A percentile compares a stretch with the other conserved stretches of the same genome.
phyloP scores from a whole-genome alignment of 2,888 invertebrate genomes.

The Eupithecia exiguata region DNA sequence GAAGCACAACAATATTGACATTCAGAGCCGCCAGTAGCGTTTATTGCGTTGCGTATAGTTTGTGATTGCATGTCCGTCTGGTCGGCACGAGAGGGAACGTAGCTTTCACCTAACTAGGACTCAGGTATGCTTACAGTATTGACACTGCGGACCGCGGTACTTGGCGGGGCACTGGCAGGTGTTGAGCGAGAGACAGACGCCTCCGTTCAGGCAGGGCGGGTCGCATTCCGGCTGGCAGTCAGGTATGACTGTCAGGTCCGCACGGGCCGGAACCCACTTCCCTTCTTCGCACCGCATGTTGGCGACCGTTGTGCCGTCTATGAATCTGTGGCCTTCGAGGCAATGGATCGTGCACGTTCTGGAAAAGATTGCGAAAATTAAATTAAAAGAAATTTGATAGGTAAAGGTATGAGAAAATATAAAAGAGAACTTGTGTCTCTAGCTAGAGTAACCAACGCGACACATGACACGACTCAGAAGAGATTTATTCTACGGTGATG shows the following conservation, averaged over 20 bases:
- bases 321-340: slow-evolving; percentile 86
- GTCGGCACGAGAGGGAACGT: neutral
- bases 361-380: neutral
- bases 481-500: no score
- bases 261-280: slow-evolving; percentile 87
- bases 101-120: neutral
- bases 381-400: neutral
- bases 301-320: slow-evolving; percentile 87
- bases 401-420: no score
- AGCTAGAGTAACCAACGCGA: no score
- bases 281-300: slow-evolving; percentile 88
- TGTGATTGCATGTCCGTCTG: neutral
- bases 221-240: slow-evolving; percentile 87
- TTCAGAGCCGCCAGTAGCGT: neutral
- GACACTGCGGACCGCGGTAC: slow-evolving; percentile 88
- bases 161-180: slow-evolving; percentile 90
- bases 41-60: neutral
- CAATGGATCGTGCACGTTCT: slow-evolving; percentile 88
- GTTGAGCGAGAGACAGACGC: slow-evolving; percentile 90
- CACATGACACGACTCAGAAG: no score
- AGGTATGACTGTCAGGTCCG: slow-evolving; percentile 85
- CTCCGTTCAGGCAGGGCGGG: slow-evolving; percentile 91
- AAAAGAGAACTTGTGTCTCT: no score
- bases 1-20: neutral
- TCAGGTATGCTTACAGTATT: slow-evolving; percentile 79